A percentile compares a stretch with the other conserved stretches of the same genome.
These are phyloP conservation scores for Apostichopus leukothele DNA, from an alignment of 53 echinoderm and acorn worm genomes.

Conservation along the genomic window DNA sequence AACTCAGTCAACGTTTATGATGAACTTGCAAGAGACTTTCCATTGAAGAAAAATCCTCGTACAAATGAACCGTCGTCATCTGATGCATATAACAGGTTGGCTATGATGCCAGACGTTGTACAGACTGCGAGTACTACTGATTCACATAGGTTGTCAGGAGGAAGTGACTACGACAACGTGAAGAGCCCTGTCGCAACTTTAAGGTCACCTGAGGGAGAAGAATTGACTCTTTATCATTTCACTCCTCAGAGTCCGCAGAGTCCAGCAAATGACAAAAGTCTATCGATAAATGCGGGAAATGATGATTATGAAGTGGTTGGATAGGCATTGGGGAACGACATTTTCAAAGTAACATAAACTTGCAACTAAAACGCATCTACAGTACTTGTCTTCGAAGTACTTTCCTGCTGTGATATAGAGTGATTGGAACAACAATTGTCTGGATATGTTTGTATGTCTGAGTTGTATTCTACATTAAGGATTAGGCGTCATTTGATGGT, in stretches of 20 bases:
- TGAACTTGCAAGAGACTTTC: slow-evolving; percentile 24
- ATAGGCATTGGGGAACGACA: not conserved
- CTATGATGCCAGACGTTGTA: slow-evolving; percentile 34
- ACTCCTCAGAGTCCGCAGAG: slow-evolving; percentile 15
- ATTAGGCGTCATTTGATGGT: too few relatives aligned
- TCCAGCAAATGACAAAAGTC: not conserved
- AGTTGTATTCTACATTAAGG: too few relatives aligned
- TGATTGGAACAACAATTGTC: too few relatives aligned
- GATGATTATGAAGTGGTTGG: slow-evolving; percentile 39
- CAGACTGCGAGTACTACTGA: not conserved
- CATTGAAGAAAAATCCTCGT: slow-evolving; percentile 24
- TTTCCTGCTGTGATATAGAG: not conserved
- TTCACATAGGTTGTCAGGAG: not conserved
- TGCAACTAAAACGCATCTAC: too few relatives aligned
- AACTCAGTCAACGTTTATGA: slow-evolving; percentile 5
- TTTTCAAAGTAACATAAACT: too few relatives aligned
- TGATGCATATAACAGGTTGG: slow-evolving; percentile 24
- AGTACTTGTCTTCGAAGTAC: not conserved
- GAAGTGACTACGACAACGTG: slow-evolving; percentile 30
- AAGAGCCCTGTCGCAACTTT: not conserved
- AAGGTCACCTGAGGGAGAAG: slow-evolving; percentile 13
- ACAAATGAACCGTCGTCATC: not conserved
- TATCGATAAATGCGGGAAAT: not conserved
- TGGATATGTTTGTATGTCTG: too few relatives aligned
- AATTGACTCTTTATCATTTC: slow-evolving; percentile 5